Conservation (phyloP, 2,797 vertebrate species). For the Tangara arthus region DNA sequence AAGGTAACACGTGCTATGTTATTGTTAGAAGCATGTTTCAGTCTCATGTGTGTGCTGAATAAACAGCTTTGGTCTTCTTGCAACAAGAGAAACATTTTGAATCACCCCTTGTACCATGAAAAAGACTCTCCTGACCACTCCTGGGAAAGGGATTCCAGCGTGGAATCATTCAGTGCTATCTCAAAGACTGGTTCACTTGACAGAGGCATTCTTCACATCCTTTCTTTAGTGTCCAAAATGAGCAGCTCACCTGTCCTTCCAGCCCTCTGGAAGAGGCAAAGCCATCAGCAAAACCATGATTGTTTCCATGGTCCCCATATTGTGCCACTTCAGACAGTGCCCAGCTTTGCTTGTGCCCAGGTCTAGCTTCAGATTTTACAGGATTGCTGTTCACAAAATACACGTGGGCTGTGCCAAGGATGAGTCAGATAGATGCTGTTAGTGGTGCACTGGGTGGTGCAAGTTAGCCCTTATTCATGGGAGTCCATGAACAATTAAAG, state of each 20-base stretch:
- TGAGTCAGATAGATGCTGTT: background rate
- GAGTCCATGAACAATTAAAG: conserved; percentile 21
- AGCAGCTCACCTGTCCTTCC: background rate
- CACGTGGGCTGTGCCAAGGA: background rate
- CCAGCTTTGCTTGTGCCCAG: background rate
- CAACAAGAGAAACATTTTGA: background rate
- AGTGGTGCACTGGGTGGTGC: background rate
- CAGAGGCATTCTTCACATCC: background rate
- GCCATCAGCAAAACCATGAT: background rate
- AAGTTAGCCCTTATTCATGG: background rate
- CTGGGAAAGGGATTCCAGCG: background rate
- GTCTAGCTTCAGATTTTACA: background rate
- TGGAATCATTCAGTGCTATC: background rate
- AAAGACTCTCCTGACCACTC: background rate
- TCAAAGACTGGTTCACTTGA: background rate
- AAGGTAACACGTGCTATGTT: background rate
- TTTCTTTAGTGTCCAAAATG: background rate
- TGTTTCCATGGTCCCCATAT: background rate
- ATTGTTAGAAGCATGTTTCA: background rate
- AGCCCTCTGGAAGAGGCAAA: background rate
- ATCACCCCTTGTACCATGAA: background rate
- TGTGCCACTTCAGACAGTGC: background rate
- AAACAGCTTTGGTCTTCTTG: background rate
- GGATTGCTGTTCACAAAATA: background rate
- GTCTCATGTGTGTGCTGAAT: background rate